phyloP scores from a whole-genome alignment of 2,113 vertebrate genomes.

The Phylloscopus trochilus region DNA sequence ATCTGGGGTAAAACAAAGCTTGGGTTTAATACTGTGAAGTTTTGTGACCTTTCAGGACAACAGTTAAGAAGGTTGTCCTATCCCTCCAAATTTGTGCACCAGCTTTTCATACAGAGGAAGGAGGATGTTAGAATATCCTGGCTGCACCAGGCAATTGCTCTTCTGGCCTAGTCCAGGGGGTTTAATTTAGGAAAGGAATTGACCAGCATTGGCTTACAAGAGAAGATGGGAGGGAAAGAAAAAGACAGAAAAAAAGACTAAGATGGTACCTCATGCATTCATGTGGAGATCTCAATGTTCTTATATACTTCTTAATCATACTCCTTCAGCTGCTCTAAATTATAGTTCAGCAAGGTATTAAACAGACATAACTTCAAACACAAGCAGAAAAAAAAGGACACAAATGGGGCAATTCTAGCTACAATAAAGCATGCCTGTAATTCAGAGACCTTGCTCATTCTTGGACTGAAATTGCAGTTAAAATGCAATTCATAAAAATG shows the following conservation, averaged over 20 bases:
- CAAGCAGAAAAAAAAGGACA: not conserved
- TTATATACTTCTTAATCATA: not conserved
- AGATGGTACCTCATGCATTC: not conserved
- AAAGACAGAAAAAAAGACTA: not conserved
- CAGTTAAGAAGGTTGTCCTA: not conserved
- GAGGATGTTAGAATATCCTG: not conserved
- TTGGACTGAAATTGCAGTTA: slow-evolving; percentile 14
- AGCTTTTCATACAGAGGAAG: not conserved
- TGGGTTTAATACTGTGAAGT: not conserved
- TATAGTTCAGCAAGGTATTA: slow-evolving; percentile 38
- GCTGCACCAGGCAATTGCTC: not conserved
- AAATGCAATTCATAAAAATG: slow-evolving; percentile 15
- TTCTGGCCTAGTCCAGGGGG: not conserved
- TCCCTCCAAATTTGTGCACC: not conserved
- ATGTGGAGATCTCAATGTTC: not conserved
- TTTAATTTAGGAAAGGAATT: slow-evolving; percentile 6
- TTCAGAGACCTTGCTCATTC: slow-evolving; percentile 12
- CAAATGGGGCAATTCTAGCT: slow-evolving; percentile 20
- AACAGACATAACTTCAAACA: slow-evolving; percentile 46
- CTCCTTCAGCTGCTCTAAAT: slow-evolving; percentile 30
- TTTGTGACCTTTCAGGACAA: not conserved
- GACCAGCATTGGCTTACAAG: not conserved
- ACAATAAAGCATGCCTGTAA: slow-evolving; percentile 40
- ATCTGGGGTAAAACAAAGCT: not conserved
- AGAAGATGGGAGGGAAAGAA: not conserved